phyloP scores from a whole-genome alignment of 1,140 invertebrate genomes.

The Euura saliciscinereae region DNA sequence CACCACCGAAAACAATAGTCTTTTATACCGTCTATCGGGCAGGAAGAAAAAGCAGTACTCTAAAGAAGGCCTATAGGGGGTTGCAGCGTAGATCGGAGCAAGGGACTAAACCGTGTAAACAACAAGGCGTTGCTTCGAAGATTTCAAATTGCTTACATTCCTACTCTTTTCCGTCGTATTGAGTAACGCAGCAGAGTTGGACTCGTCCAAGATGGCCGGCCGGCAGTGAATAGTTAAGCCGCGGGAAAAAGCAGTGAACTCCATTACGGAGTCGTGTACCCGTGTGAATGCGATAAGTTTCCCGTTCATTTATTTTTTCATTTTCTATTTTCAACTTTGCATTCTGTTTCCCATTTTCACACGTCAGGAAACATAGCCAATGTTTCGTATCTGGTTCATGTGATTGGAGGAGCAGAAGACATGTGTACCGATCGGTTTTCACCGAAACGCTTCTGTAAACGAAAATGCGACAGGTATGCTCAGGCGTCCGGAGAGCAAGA shows the following conservation, averaged over 20 bases:
- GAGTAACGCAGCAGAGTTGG: conserved; percentile 39
- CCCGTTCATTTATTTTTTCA: neutral
- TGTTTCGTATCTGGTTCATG: too few species aligned
- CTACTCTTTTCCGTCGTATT: neutral
- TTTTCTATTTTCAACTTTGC: neutral
- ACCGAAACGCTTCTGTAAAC: too few species aligned
- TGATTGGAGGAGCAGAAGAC: too few species aligned
- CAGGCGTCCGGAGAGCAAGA: neutral
- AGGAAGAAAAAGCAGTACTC: too few species aligned
- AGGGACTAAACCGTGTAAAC: neutral
- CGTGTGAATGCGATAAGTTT: too few species aligned
- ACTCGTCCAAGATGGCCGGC: conserved; percentile 56
- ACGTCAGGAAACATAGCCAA: too few species aligned
- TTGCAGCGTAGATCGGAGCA: neutral
- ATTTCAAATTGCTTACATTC: neutral
- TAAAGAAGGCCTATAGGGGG: too few species aligned
- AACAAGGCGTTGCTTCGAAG: neutral
- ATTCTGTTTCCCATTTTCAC: too few species aligned
- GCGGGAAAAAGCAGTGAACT: neutral
- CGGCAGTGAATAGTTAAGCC: conserved; percentile 16
- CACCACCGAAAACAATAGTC: too few species aligned
- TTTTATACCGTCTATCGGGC: too few species aligned
- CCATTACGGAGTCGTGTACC: neutral
- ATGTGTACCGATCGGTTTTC: too few species aligned
- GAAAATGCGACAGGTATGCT: too few species aligned